Base-by-base conservation (phyloP, 2,797 vertebrate species). In the Pelobates cultripes region DNA sequence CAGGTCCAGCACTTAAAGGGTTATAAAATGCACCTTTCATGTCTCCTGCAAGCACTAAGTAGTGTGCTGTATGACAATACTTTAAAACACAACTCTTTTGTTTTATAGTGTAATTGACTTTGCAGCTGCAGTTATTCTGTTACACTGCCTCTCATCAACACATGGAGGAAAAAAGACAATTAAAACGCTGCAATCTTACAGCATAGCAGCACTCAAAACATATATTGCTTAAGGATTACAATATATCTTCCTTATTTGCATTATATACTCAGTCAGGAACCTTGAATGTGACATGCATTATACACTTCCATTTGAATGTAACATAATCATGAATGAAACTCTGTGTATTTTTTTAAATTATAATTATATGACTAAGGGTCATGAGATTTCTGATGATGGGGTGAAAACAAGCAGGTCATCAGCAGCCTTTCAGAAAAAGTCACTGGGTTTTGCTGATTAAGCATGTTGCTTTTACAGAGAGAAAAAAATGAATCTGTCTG, bases 361-460 rank as follows among this genome's bases (percentile, higher is more conserved):
- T 17, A 42, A 10, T 53, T 12, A 45, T 60, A 45, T 42, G 45
- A 73, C 44, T 14, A 60, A 69, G 64, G 17, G 57, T 75, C 47
- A 75, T 42, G 63, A 47, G 70, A 73, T 73, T 63, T 43, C 10
- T 61, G 70, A 61, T 68, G 81, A 81, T 88, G 47, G 47, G 47
- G 47, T 51, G 47, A 57, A 57, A 57, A 85, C 89, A 84, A 84
- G 64, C 85, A 78, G 10, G 7, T 53, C 7, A 43, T 64, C 61
- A 28, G 61, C 3, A 64, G n/a, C 61, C 61, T 64, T 17, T 64
- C 47, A 57, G 0, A 41, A 55, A 70, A 73, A 68, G 72, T 10
- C 70, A 51, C 77, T 83, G 83, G 70, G 61, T 63, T 83, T 68
- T 83, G 81, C 81, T 83, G 81, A 83, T 51, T 63, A 78, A 79